A percentile compares a stretch with the other conserved stretches of the same genome.
Evolutionary conservation across 64 coral and sea anemone genomes (phyloP).

Genomic region (Porites lutea): DNA sequence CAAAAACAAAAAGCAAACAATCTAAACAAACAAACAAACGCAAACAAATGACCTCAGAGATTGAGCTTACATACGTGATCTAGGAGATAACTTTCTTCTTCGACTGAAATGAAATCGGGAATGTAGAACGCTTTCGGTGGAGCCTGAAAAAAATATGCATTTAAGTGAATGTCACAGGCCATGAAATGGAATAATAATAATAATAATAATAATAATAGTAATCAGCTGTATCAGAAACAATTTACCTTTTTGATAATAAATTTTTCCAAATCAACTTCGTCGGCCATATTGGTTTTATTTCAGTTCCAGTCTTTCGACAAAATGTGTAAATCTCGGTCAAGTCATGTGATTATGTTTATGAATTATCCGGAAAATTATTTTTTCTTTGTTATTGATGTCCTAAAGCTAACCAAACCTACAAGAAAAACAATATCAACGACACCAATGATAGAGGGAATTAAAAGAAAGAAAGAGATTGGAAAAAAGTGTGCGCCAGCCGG

Average conservation of each 20-base stretch:
- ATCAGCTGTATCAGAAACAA: background rate
- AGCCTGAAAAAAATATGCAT: conserved; percentile 59
- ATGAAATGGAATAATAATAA: background rate
- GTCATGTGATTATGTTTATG: no score
- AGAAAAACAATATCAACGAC: background rate
- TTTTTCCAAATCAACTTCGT: conserved; percentile 29
- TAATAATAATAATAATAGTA: background rate
- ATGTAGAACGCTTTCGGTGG: conserved; percentile 84
- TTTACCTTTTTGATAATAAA: conserved; percentile 69
- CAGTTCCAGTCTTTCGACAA: conserved; percentile 41
- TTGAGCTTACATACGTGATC: conserved; percentile 54
- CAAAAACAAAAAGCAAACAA: background rate
- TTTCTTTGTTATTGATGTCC: background rate
- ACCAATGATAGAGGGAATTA: no score
- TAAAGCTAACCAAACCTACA: background rate
- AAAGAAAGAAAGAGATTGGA: background rate
- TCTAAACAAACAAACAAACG: no score
- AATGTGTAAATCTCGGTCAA: no score
- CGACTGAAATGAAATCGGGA: conserved; percentile 78
- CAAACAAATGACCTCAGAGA: no score
- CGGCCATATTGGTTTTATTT: conserved; percentile 51
- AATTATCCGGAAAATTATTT: no score
- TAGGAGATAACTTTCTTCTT: conserved; percentile 72
- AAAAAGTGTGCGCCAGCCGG: conserved; percentile 73
- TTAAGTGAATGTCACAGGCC: background rate